These are phyloP conservation scores for Entosphenus tridentatus DNA, from an alignment of 2,113 vertebrate species.

Conservation along the genomic window DNA sequence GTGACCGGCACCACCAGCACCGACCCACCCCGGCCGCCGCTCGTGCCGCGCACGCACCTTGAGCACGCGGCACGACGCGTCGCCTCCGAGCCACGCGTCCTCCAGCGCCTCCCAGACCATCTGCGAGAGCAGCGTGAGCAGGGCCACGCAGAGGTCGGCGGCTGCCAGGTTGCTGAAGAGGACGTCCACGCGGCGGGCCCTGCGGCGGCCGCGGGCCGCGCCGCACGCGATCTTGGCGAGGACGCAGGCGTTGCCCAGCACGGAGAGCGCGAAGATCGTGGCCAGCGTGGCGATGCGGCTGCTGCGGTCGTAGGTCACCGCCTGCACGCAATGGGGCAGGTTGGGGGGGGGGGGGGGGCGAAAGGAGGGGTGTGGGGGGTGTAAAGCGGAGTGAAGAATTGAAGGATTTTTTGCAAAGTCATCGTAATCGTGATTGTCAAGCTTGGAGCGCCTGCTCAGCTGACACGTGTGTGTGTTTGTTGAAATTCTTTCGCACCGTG, in stretches of 20 bases:
- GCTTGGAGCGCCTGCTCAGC: no score
- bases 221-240: conserved; percentile 17
- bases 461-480: no score
- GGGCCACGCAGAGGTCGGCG: conserved; percentile 23
- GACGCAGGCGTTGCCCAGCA: conserved; percentile 20
- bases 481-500: no score
- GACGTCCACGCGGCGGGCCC: conserved; percentile 20
- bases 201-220: conserved; percentile 10
- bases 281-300: conserved; percentile 13
- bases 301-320: background rate
- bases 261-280: conserved; percentile 15
- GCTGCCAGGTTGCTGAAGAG: conserved; percentile 23
- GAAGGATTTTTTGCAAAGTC: no score
- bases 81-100: conserved; percentile 11
- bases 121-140: conserved; percentile 16
- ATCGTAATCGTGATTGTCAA: no score
- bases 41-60: conserved; percentile 5
- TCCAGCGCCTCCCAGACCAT: conserved; percentile 16
- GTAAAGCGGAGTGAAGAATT: no score
- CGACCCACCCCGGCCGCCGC: no score
- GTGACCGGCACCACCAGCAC: no score
- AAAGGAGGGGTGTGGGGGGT: no score
- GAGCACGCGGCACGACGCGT: conserved; percentile 17
- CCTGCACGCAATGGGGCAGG: no score
- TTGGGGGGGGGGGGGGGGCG: no score